Base-by-base conservation (phyloP, 2,113 vertebrate species). In the Entelurus aequoreus region DNA sequence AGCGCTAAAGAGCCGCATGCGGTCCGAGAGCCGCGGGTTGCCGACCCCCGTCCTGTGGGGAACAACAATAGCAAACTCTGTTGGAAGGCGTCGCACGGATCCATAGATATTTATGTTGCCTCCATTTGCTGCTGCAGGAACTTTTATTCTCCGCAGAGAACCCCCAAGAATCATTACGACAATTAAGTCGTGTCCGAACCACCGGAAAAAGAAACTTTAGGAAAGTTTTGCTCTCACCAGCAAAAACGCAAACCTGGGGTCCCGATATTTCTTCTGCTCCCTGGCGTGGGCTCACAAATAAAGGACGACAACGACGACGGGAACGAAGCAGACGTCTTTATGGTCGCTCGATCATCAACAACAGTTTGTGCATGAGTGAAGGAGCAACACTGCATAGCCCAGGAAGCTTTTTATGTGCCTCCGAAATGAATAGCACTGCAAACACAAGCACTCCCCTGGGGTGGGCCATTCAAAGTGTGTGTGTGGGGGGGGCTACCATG, bases 391-490 rank as follows among this genome's bases (percentile, higher is more conserved):
- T 13, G 40, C 47, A 21, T 63, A 47, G 61, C 60, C 68, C 7
- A 69, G 65, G 48, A 14, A 12, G 74, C 76, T 71, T 88, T 88
- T 82, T 84, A 85, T 85, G 69, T 82, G 52, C 53, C 76, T 81
- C 84, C 87, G 87, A 90, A 90, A 88, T 88, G 84, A 89, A 81
- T 65, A 64, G 64, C 53, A 62, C 64, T 60, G 57, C 83, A 76
- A 81, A 78, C 81, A 78, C 72, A 85, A 89, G 82, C 60, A 84
- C 80, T 85, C 88, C 90, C 88, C 47, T 6, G 86, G 81, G 87
- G 62, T 35, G 71, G 77, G 78, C 84, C 78, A 87, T 87, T 84
- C 72, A 77, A 72, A 64, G 57, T 46, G 54, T 28, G 28, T 28
- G 28, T 19, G 19, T 19, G 72, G 48, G 68, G 77, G 64, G 66